Conservation (phyloP, 1,140 invertebrate species). For the Philotrypesis tridentata region DNA sequence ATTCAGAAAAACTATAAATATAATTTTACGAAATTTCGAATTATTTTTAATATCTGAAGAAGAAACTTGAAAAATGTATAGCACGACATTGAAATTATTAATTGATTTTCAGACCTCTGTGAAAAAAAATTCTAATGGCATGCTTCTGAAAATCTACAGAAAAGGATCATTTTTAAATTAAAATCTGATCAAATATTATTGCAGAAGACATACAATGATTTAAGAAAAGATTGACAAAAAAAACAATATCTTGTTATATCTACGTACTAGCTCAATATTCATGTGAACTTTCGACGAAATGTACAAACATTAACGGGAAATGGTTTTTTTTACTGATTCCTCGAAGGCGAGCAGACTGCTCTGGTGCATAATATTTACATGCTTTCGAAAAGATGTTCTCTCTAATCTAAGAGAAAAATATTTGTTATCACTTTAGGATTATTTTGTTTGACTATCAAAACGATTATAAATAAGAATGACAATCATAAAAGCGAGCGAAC, state of each 20-base stretch:
- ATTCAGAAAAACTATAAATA: too few species aligned
- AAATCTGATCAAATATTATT: not conserved
- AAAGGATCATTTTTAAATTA: not conserved
- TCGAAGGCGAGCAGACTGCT: not conserved
- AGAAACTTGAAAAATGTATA: too few species aligned
- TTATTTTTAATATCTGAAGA: too few species aligned
- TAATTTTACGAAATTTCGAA: too few species aligned
- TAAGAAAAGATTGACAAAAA: not conserved
- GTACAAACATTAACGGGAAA: not conserved
- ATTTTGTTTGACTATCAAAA: not conserved
- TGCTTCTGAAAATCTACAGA: not conserved
- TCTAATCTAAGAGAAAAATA: not conserved
- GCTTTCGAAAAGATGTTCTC: constrained; percentile 46
- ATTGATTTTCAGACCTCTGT: too few species aligned
- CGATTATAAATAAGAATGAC: constrained; percentile 28
- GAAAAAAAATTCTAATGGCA: not conserved
- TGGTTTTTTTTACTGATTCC: constrained; percentile 1
- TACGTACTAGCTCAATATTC: not conserved
- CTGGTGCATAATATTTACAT: constrained; percentile 20
- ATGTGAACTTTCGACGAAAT: not conserved
- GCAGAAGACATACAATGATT: not conserved
- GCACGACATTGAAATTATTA: too few species aligned
- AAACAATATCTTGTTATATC: too few species aligned
- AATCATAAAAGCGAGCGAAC: constrained; percentile 33
- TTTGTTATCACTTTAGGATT: not conserved